Conservation (phyloP, 2,113 vertebrate species). For the Pitta sordida region DNA sequence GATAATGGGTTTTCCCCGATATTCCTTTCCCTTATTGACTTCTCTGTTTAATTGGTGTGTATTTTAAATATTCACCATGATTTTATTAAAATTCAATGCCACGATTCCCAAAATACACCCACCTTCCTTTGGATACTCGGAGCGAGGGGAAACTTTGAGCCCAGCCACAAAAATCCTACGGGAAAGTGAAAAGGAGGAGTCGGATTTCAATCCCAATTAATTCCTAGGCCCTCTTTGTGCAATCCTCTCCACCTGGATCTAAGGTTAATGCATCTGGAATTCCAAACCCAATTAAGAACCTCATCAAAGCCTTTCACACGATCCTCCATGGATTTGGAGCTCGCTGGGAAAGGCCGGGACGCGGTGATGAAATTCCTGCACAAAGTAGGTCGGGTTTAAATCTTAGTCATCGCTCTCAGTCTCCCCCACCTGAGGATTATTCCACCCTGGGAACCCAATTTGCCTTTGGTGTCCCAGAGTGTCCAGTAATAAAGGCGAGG, state of each 20-base stretch:
- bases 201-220: neutral
- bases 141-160: neutral
- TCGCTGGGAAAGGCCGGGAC: neutral
- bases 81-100: neutral
- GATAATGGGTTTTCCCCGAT: fast-evolving
- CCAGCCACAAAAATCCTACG: neutral
- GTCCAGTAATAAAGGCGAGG: neutral
- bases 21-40: neutral
- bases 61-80: neutral
- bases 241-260: neutral
- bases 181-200: neutral
- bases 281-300: neutral
- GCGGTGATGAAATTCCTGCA: neutral
- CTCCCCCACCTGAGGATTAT: neutral
- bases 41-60: neutral
- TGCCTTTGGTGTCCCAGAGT: neutral
- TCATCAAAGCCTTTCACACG: conserved; percentile 6
- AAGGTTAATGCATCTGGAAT: neutral
- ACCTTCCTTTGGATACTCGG: neutral
- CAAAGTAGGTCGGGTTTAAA: neutral
- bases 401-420: neutral
- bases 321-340: neutral
- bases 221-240: neutral
- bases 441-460: neutral
- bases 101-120: neutral